These are phyloP conservation scores for Gouania willdenowi DNA, from an alignment of 2,797 vertebrate species.

Conservation along the genomic window DNA sequence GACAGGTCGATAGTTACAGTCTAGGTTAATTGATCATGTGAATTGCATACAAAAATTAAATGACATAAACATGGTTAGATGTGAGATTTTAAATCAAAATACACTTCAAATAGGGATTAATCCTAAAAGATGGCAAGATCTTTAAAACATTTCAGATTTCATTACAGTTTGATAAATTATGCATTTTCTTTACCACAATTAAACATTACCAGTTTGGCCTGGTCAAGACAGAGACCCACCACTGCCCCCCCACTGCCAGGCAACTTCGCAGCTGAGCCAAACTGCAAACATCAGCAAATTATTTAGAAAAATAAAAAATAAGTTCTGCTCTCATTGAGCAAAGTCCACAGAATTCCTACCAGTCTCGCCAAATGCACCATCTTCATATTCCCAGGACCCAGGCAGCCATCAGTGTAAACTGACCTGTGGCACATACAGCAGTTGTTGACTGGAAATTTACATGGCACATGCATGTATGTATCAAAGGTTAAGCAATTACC, in stretches of 20 bases:
- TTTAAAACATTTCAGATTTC: too few relatives aligned
- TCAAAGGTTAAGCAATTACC: constrained; percentile 46
- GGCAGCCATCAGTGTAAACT: constrained; percentile 76
- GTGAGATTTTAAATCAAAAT: too few relatives aligned
- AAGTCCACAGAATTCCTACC: constrained; percentile 48
- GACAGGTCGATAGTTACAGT: too few relatives aligned
- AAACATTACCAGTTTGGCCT: constrained; percentile 68
- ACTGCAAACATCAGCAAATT: constrained; percentile 52
- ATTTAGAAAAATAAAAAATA: not conserved
- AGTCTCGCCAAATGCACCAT: constrained; percentile 79
- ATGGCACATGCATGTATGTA: not conserved
- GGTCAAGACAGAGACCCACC: constrained; percentile 77
- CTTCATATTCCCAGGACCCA: constrained; percentile 79
- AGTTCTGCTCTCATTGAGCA: not conserved
- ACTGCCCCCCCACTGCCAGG: constrained; percentile 83
- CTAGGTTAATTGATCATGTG: too few relatives aligned
- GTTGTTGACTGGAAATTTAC: not conserved
- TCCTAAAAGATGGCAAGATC: too few relatives aligned
- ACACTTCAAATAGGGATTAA: too few relatives aligned
- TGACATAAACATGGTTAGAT: too few relatives aligned
- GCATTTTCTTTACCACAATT: too few relatives aligned
- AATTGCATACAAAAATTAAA: too few relatives aligned
- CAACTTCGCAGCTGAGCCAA: constrained; percentile 79
- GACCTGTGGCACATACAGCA: constrained; percentile 51
- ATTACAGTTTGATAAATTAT: too few relatives aligned